Percentiles rank a stretch among this genome's conserved stretches.
Evolutionary conservation across 2,113 vertebrate species (phyloP).

Genomic region (Peromyscus maniculatus): DNA sequence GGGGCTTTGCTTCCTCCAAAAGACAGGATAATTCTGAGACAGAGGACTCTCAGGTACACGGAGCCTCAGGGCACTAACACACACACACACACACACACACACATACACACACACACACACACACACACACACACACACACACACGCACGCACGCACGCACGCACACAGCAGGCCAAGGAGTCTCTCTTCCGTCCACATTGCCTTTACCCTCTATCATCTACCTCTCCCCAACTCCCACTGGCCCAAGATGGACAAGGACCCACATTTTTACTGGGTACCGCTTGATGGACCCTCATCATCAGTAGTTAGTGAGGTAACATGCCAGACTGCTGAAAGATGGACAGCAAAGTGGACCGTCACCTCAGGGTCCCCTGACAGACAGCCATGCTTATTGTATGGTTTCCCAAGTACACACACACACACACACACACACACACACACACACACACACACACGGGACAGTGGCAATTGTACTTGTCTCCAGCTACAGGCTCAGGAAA

Average conservation of each 20-base stretch:
- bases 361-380: background rate
- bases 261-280: background rate
- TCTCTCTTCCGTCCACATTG: background rate
- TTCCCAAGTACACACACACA: background rate
- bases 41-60: background rate
- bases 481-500: background rate
- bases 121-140: background rate
- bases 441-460: background rate
- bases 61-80: too few species aligned
- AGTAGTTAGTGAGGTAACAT: background rate
- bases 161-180: background rate
- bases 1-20: background rate
- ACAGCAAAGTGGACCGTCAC: background rate
- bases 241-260: background rate
- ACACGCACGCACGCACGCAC: too few species aligned
- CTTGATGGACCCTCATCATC: background rate
- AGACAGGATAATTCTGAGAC: background rate
- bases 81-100: background rate
- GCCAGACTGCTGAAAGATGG: background rate
- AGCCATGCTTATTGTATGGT: background rate
- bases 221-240: background rate
- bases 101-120: background rate
- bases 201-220: background rate
- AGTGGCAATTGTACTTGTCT: background rate
- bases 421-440: background rate